A percentile compares a stretch with the other conserved stretches of the same genome.
Conservation (phyloP, 2,888 invertebrate genomes). For the Xestia c-nigrum region DNA sequence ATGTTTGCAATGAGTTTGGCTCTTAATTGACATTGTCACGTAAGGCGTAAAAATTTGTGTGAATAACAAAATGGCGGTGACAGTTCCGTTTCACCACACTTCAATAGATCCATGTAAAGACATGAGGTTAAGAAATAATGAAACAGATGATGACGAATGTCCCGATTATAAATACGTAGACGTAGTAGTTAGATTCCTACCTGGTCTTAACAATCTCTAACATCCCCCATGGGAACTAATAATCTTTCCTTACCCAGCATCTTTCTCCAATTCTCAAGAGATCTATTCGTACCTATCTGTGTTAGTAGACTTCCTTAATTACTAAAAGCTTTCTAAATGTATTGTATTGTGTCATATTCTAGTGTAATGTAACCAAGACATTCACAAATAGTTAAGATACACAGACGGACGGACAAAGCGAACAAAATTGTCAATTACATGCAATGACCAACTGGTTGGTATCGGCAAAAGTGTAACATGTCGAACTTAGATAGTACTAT, state of each 20-base stretch:
- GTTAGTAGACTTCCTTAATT: not conserved
- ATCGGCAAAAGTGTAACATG: not conserved
- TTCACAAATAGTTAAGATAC: not conserved
- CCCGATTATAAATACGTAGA: not conserved
- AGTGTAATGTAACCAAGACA: not conserved
- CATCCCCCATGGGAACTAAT: not conserved
- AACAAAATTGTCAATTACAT: too few relatives aligned
- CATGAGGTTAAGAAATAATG: not conserved
- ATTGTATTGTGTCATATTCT: not conserved
- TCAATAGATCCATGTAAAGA: not conserved
- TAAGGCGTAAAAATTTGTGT: not conserved
- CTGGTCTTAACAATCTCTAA: not conserved
- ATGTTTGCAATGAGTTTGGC: too few relatives aligned
- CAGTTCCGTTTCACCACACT: not conserved
- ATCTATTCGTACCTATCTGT: not conserved
- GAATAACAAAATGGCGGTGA: not conserved
- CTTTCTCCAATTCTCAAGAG: conserved; percentile 1
- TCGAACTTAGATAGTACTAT: not conserved
- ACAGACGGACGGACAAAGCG: too few relatives aligned
- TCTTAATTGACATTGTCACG: not conserved
- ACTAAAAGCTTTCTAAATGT: not conserved
- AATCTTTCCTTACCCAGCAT: conserved; percentile 9
- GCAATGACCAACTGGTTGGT: not conserved
- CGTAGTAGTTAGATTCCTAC: not conserved
- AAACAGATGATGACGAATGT: not conserved